A percentile compares a stretch with the other conserved stretches of the same genome.
Evolutionary conservation across 2,888 invertebrate species (phyloP).

Genomic region (Acronicta alni): DNA sequence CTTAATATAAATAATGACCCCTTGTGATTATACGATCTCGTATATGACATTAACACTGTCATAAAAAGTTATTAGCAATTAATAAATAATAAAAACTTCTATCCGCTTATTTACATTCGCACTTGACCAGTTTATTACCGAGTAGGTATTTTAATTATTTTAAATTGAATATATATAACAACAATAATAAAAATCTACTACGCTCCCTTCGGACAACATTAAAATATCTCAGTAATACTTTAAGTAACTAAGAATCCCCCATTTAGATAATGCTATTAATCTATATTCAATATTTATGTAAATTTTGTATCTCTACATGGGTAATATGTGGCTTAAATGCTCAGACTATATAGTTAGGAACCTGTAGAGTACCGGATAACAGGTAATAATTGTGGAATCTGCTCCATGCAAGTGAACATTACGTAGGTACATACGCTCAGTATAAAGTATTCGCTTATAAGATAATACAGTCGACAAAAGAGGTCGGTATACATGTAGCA

Average conservation of each 20-base stretch:
- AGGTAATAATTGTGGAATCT: constrained; percentile 44
- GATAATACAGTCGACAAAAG: no score
- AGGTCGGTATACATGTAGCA: no score
- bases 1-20: constrained; percentile 6
- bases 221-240: constrained; percentile 8
- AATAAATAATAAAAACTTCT: constrained; percentile 24
- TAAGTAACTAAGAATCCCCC: constrained; percentile 20
- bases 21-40: not conserved
- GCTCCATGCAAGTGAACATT: constrained; percentile 24
- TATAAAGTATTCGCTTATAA: no score
- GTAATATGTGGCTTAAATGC: constrained; percentile 49
- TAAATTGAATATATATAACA: constrained; percentile 16
- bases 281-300: constrained; percentile 52
- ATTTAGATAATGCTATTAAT: constrained; percentile 41
- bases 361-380: constrained; percentile 39
- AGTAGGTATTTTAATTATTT: constrained; percentile 31
- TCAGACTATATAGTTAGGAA: constrained; percentile 42
- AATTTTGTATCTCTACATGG: constrained; percentile 51
- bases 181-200: constrained; percentile 17
- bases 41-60: constrained; percentile 10
- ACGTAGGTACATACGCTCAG: constrained; percentile 35
- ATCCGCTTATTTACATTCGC: constrained; percentile 18
- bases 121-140: constrained; percentile 17
- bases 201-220: constrained; percentile 5
- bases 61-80: constrained; percentile 28